Percentiles rank a stretch among this genome's conserved stretches.
Evolutionary conservation across 2,888 invertebrate species (phyloP).

Genomic region (Macaria liturata): DNA sequence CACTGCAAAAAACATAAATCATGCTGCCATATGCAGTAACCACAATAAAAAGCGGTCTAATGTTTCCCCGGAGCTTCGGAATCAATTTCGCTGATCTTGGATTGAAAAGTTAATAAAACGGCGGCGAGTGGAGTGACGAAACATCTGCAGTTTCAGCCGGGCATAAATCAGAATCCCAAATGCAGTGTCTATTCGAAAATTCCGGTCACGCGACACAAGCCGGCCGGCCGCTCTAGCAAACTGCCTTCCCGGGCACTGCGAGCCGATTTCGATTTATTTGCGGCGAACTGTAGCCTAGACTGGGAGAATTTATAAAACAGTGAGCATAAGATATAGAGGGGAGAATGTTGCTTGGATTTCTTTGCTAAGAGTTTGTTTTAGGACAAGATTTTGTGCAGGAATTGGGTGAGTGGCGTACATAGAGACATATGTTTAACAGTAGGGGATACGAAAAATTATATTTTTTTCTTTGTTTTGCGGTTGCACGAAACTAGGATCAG

Average conservation of each 20-base stretch:
- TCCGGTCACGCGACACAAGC: constrained; percentile 66
- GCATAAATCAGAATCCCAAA: constrained; percentile 68
- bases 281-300: constrained; percentile 40
- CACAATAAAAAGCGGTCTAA: constrained; percentile 1
- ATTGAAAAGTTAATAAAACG: constrained; percentile 53
- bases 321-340: too few relatives aligned
- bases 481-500: too few relatives aligned
- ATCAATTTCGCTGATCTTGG: constrained; percentile 2
- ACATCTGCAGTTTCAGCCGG: constrained; percentile 63
- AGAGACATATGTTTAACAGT: too few relatives aligned
- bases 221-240: constrained; percentile 57
- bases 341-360: too few relatives aligned
- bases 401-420: too few relatives aligned
- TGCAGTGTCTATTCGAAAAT: constrained; percentile 63
- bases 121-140: constrained; percentile 49
- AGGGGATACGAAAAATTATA: too few relatives aligned
- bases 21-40: background rate
- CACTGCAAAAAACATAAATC: constrained; percentile 3
- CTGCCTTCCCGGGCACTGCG: constrained; percentile 40
- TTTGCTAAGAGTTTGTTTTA: too few relatives aligned
- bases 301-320: too few relatives aligned
- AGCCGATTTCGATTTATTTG: constrained; percentile 62
- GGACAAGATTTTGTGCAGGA: too few relatives aligned
- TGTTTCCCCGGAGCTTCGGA: background rate
- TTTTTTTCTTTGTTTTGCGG: too few relatives aligned